Base-by-base conservation (phyloP, 1,140 invertebrate species). In the Halictus rubicundus region DNA sequence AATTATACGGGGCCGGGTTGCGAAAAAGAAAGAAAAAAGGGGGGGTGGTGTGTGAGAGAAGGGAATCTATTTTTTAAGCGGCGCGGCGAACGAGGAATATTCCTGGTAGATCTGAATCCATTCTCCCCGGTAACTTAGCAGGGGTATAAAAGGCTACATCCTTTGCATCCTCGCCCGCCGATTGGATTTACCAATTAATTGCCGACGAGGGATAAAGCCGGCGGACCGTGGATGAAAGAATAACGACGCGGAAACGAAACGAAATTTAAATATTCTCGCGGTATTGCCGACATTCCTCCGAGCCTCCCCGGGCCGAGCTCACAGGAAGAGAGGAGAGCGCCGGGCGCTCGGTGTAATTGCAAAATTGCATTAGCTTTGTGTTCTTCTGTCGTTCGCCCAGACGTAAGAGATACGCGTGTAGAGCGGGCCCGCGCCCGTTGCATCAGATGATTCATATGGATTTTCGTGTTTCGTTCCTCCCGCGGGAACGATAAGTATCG, bases 291-390 rank as follows among this genome's bases (percentile, higher is more conserved):
- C 84, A 85, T 84, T 83, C 80, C 82, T 88, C 85, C 64, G 77
- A 81, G 60, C 70, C 77, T 71, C 68, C 65, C 71, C 37, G 63
- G 71, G 42, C 42, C 42, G 9, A 9, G 10, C 25, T 52, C 42
- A 60, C 42, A 52, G 60, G 71, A 57, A 57, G 72, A 78, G 76
- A 72, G 71, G 65, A 69, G 70, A 69, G 70, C 59, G 69, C 71
- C 54, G 54, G 69, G 75, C 32, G 77, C 81, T 75, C 82, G 80
- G 80, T 86, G 84, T 90, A 90, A 90, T 90, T 90, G 87, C 87
- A 89, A 90, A 90, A 90, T 89, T 90, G 88, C 89, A 89, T 90
- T 90, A 90, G 88, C 89, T 89, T 89, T 89, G 89, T 88, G 88
- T 88, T 88, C 87, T 88, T 90, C 84, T 80, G 85, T 80, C 87